phyloP scores from a whole-genome alignment of 2,888 invertebrate genomes.

The Cheilosia grossa region DNA sequence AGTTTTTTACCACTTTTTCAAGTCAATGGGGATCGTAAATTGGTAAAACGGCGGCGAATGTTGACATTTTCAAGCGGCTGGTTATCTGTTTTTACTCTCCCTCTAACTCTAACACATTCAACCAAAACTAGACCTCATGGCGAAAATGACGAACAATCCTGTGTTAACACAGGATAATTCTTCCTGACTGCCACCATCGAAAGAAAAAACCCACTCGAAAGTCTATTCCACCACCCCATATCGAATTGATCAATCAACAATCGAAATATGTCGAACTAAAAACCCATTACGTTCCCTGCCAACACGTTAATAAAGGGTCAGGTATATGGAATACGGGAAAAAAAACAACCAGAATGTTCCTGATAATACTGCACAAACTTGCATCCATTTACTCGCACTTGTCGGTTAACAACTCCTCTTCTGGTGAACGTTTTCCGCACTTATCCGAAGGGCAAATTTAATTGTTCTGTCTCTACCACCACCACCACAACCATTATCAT shows the following conservation, averaged over 20 bases:
- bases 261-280: conserved; percentile 63
- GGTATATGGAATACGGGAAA: conserved; percentile 11
- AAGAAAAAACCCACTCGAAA: neutral
- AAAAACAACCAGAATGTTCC: conserved; percentile 33
- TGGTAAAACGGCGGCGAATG: too few relatives aligned
- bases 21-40: too few relatives aligned
- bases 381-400: conserved; percentile 27
- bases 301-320: conserved; percentile 43
- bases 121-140: too few relatives aligned
- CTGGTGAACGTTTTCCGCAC: conserved; percentile 37
- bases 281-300: conserved; percentile 42
- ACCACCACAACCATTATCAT: conserved; percentile 46
- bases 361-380: conserved; percentile 42
- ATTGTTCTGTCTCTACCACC: conserved; percentile 63
- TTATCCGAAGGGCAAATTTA: conserved; percentile 69
- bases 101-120: too few relatives aligned
- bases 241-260: conserved; percentile 53
- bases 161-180: too few relatives aligned
- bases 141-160: too few relatives aligned
- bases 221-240: neutral
- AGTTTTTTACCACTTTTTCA: too few relatives aligned
- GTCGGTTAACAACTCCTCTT: conserved; percentile 8
- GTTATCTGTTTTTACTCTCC: too few relatives aligned
- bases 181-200: too few relatives aligned
- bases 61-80: too few relatives aligned